Evolutionary conservation across 2,888 invertebrate species (phyloP).

Genomic region (Nomada ruficornis): DNA sequence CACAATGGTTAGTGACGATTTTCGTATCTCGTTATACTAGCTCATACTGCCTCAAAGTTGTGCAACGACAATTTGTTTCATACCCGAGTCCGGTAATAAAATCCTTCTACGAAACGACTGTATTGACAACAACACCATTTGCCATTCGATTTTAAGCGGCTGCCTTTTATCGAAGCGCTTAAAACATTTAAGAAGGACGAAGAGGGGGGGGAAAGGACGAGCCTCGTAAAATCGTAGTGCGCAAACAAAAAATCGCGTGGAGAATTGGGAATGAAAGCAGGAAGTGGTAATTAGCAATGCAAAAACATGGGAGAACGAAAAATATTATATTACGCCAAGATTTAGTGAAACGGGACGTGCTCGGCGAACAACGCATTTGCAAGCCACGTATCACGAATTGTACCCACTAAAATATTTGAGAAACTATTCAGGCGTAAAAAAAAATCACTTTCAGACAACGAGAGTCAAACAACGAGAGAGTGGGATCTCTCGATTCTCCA

Average conservation of each 20-base stretch:
- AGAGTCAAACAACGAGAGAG: constrained; percentile 34
- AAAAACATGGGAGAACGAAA: constrained; percentile 1
- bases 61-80: constrained; percentile 56
- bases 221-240: neutral
- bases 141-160: neutral
- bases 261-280: neutral
- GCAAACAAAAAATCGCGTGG: neutral
- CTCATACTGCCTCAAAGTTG: constrained; percentile 38
- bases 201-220: too few species aligned
- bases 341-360: neutral
- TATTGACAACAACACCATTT: neutral
- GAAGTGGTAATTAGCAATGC: neutral
- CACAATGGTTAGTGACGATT: constrained; percentile 57
- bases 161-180: neutral
- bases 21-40: constrained; percentile 58
- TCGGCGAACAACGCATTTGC: neutral
- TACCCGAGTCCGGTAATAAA: constrained; percentile 21
- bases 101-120: constrained; percentile 14
- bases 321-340: constrained; percentile 22
- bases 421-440: neutral
- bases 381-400: neutral
- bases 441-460: constrained; percentile 31
- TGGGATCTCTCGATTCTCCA: constrained; percentile 56
- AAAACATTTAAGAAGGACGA: neutral
- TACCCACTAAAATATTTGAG: constrained; percentile 16